Evolutionary conservation across 1,140 invertebrate species (phyloP).

Genomic region (Dendrolimus punctatus): DNA sequence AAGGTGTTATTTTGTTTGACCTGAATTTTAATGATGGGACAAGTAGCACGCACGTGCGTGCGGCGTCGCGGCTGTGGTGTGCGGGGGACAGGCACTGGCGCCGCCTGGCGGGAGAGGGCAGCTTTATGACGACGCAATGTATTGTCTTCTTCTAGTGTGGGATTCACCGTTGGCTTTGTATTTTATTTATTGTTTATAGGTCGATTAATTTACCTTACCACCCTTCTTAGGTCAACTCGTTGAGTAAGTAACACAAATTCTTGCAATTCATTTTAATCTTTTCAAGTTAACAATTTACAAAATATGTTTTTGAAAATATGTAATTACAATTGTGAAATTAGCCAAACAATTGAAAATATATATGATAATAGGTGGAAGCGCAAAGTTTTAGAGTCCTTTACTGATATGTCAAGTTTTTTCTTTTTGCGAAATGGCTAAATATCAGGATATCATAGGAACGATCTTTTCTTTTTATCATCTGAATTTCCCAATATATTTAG

Average conservation of each 20-base stretch:
- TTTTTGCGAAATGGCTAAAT: too few species aligned
- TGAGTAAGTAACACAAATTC: slow-evolving; percentile 2
- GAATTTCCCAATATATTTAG: background rate
- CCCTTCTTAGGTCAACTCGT: slow-evolving; percentile 24
- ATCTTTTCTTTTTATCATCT: too few species aligned
- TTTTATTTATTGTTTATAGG: slow-evolving; percentile 45
- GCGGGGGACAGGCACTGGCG: slow-evolving; percentile 30
- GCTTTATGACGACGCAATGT: slow-evolving; percentile 58
- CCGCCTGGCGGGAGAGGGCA: slow-evolving; percentile 58
- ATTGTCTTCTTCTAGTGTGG: slow-evolving; percentile 58
- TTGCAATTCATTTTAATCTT: background rate
- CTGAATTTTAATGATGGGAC: slow-evolving; percentile 34
- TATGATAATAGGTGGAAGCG: too few species aligned
- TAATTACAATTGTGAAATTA: slow-evolving; percentile 5
- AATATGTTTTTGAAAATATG: slow-evolving; percentile 19
- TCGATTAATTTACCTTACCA: slow-evolving; percentile 49
- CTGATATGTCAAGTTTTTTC: too few species aligned
- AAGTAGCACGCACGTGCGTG: slow-evolving; percentile 64
- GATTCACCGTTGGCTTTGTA: slow-evolving; percentile 52
- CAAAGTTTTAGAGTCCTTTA: too few species aligned
- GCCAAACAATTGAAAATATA: too few species aligned
- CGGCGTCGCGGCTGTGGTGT: slow-evolving; percentile 24
- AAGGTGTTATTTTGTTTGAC: slow-evolving; percentile 35
- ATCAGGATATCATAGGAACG: too few species aligned
- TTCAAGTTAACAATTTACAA: too few species aligned